Conservation (phyloP, 1,140 invertebrate genomes). For the Diorhabda sublineata region DNA sequence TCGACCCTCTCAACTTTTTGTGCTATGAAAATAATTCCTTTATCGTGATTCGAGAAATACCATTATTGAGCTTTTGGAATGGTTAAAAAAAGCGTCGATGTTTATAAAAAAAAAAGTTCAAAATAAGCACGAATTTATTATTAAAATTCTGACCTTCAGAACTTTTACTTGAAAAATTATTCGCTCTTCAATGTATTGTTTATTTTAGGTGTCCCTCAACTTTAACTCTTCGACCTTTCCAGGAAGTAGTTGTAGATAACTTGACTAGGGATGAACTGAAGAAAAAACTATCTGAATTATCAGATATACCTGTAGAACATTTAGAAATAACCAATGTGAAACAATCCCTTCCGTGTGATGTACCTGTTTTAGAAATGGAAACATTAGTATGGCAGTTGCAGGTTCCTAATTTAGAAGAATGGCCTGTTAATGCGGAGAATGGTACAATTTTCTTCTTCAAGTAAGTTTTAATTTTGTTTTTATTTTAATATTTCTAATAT, state of each 20-base stretch:
- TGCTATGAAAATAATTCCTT: too few relatives aligned
- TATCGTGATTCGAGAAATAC: too few relatives aligned
- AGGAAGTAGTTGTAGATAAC: conserved; percentile 62
- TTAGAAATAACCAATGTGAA: conserved; percentile 62
- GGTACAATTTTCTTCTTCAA: conserved; percentile 59
- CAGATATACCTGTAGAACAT: conserved; percentile 58
- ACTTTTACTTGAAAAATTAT: too few relatives aligned
- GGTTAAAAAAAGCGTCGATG: too few relatives aligned
- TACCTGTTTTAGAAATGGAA: conserved; percentile 55
- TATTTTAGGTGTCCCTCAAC: conserved; percentile 49
- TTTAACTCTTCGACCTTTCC: conserved; percentile 56
- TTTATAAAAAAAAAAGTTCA: too few relatives aligned
- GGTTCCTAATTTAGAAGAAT: conserved; percentile 48
- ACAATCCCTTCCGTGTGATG: conserved; percentile 56
- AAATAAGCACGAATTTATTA: too few relatives aligned
- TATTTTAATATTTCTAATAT: too few relatives aligned
- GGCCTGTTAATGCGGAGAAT: conserved; percentile 52
- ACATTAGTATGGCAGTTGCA: conserved; percentile 56
- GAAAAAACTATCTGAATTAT: conserved; percentile 55
- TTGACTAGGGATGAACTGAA: conserved; percentile 51
- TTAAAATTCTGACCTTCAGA: too few relatives aligned
- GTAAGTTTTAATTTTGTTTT: conserved; percentile 43
- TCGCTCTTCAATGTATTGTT: background rate
- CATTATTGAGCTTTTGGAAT: too few relatives aligned
- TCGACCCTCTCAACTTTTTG: too few relatives aligned